Evolutionary conservation across 2,797 vertebrate genomes (phyloP).

Genomic region (Numenius phaeopus): DNA sequence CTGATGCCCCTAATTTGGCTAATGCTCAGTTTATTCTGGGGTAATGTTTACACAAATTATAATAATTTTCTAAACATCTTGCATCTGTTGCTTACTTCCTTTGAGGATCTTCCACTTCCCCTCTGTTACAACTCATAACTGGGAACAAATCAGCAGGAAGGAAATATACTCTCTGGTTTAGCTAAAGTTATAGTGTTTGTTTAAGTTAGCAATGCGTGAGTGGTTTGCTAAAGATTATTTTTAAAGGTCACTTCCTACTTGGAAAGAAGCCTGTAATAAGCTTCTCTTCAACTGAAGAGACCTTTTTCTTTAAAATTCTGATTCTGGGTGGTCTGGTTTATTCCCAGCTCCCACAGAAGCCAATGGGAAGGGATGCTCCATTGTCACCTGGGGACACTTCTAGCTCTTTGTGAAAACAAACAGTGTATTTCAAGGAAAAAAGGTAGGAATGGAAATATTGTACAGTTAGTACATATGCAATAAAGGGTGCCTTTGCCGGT

Average conservation of each 20-base stretch:
- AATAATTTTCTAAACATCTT: constrained; percentile 19
- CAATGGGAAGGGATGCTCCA: neutral
- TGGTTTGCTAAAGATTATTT: constrained; percentile 49
- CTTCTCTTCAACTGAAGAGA: constrained; percentile 5
- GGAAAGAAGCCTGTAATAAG: constrained; percentile 49
- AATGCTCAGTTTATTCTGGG: neutral
- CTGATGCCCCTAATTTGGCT: neutral
- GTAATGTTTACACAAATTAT: neutral
- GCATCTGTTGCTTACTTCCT: constrained; percentile 37
- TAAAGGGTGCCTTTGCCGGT: neutral
- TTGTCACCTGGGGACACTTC: neutral
- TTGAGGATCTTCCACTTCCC: constrained; percentile 5
- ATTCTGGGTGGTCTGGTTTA: constrained; percentile 48
- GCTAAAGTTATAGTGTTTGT: constrained; percentile 35
- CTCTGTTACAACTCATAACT: neutral
- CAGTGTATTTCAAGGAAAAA: neutral
- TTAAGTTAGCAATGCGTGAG: constrained; percentile 23
- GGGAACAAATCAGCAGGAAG: constrained; percentile 22
- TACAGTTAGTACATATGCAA: neutral
- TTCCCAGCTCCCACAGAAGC: neutral
- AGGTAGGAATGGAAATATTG: neutral
- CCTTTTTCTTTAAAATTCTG: neutral
- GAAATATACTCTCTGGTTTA: neutral
- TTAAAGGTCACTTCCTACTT: constrained; percentile 69
- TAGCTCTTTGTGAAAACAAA: neutral